Evolutionary conservation across 1,140 invertebrate genomes (phyloP), one percentile per base, ranked within the genome.

Genomic region (Oncopodura yosiiana): DNA sequence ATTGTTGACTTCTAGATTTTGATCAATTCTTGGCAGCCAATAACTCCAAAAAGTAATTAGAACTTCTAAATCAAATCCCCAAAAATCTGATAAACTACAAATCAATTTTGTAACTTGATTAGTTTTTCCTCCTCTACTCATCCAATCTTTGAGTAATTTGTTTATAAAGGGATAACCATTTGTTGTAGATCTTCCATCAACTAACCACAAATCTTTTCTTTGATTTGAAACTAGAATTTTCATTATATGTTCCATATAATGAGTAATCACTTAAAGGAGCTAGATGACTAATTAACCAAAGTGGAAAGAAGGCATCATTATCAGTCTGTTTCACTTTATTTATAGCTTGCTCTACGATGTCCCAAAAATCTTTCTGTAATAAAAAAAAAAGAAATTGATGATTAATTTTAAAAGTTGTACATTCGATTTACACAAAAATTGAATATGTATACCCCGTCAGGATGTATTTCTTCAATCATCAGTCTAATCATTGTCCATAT

Each of bases 401-500:
- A 44, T 23, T 42, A 24, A 11, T 2, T 32, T 36, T 16, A 36
- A 24, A 21, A 45, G 3, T 42, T 41, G n/a, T 8, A 37, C 27
- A 12, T 34, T 42, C 5, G n/a, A 11, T 18, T 43, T 18, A 21
- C 5, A 14, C 30, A 4, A n/a, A n/a, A n/a, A n/a, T n/a, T n/a
- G n/a, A n/a, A n/a, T n/a, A n/a, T n/a, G 30, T 21, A n/a, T 52
- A 50, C 48, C 4, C 42, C 16, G 14, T 16, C 14, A 8, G 45
- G 36, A 42, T 29, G 44, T 12, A 45, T 11, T 2, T 57, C 34
- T 16, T 61, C 58, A 23, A 60, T 8, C 12, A 60, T 53, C 12
- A 66, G 27, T 34, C 59, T 49, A 34, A 60, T 19, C 45, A 66
- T 55, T n/a, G 60, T 51, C 56, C 63, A 62, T 14, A 53, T 5